Percentiles rank a stretch among this genome's conserved stretches.
These are phyloP conservation scores for Leucopsar rothschildi DNA, from an alignment of 2,113 vertebrate species.

Conservation along the genomic window DNA sequence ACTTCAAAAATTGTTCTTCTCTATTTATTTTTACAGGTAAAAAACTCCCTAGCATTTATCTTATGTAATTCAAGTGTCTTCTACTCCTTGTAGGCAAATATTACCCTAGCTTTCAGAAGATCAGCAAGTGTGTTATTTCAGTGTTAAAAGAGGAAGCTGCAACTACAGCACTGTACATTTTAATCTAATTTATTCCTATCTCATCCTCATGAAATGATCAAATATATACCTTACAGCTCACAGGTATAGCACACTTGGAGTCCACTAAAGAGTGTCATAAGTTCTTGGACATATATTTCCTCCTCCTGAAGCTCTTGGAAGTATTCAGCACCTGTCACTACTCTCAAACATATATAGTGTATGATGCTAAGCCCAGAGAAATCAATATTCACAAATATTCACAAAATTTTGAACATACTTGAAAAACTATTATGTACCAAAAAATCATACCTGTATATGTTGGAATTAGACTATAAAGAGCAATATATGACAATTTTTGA, in stretches of 20 bases:
- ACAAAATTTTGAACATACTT: neutral
- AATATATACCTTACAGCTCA: neutral
- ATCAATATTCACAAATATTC: neutral
- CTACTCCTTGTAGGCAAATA: neutral
- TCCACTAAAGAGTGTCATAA: neutral
- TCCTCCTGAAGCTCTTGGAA: neutral
- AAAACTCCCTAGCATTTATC: neutral
- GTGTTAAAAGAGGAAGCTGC: neutral
- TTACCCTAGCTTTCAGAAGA: neutral
- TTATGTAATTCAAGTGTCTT: neutral
- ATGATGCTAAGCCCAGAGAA: neutral
- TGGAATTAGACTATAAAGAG: neutral
- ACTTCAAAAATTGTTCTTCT: neutral
- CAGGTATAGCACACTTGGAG: neutral
- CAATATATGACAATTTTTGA: neutral
- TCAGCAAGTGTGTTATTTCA: neutral
- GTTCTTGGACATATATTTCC: neutral
- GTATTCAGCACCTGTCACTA: neutral
- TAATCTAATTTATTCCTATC: neutral
- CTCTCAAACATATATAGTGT: neutral
- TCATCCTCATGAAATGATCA: neutral
- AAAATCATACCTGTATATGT: neutral
- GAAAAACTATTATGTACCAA: neutral
- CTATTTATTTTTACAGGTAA: neutral
- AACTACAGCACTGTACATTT: neutral